Evolutionary conservation across 2,113 vertebrate species (phyloP).

Genomic region (Paratilapia polleni): DNA sequence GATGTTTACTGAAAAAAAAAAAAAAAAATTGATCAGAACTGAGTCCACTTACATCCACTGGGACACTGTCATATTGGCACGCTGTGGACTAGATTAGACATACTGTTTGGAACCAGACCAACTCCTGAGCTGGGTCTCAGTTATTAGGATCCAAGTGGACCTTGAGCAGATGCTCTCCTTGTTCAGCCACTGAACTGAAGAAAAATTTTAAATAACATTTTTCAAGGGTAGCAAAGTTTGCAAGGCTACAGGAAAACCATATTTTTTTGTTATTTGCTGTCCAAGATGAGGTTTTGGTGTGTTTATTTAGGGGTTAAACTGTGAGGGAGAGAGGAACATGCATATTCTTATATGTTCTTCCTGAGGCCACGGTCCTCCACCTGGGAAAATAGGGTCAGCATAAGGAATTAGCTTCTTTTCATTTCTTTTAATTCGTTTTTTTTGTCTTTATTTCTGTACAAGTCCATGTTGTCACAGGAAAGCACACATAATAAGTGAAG

Average conservation of each 20-base stretch:
- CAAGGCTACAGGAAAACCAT: neutral
- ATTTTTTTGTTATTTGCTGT: neutral
- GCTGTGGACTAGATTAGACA: neutral
- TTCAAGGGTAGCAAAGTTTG: neutral
- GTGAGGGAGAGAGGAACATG: neutral
- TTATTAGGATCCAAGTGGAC: neutral
- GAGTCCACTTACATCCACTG: neutral
- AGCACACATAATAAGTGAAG: too few species aligned
- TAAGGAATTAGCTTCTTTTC: neutral
- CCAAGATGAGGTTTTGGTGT: neutral
- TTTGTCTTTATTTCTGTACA: neutral
- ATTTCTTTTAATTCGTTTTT: neutral
- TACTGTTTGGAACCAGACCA: neutral
- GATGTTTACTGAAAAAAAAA: neutral
- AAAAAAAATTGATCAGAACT: neutral
- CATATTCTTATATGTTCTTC: slow-evolving; percentile 9
- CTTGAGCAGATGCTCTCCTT: neutral
- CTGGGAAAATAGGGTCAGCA: neutral
- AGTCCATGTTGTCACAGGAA: too few species aligned
- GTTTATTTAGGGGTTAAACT: neutral
- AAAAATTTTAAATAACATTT: neutral
- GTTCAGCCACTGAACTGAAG: neutral
- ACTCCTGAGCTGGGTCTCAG: neutral
- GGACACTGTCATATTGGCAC: neutral
- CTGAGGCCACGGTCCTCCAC: slow-evolving; percentile 22